Conservation (phyloP, 64 coral and sea anemone genomes). For the Montipora sp. region DNA sequence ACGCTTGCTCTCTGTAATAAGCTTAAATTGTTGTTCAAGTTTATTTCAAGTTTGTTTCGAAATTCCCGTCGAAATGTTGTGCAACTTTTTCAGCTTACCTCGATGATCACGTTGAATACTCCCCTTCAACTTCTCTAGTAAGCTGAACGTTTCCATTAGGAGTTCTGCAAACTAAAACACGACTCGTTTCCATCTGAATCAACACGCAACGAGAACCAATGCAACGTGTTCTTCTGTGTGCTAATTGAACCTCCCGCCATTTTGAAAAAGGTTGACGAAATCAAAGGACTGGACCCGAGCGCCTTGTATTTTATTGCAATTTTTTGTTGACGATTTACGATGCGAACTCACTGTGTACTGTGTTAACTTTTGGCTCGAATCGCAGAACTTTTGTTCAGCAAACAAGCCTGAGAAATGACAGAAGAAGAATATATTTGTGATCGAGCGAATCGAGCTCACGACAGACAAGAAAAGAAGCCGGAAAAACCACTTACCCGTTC, state of each 20-base stretch:
- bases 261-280: background rate
- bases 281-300: background rate
- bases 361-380: background rate
- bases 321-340: background rate
- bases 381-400: background rate
- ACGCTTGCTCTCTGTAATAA: too few species aligned
- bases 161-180: background rate
- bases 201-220: background rate
- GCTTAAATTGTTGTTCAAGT: too few species aligned
- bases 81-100: conserved; percentile 12
- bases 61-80: background rate
- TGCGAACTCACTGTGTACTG: background rate
- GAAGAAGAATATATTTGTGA: conserved; percentile 44
- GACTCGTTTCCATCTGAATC: background rate
- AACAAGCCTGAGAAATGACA: background rate
- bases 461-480: conserved; percentile 56
- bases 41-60: background rate
- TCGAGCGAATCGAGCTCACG: conserved; percentile 60
- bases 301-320: conserved; percentile 1
- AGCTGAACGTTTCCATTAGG: conserved; percentile 60
- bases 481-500: conserved; percentile 56
- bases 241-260: conserved; percentile 71
- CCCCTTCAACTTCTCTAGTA: conserved; percentile 65
- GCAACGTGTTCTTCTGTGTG: background rate
- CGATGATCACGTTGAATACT: conserved; percentile 70